phyloP scores from a whole-genome alignment of 37 sponge, comb jelly and placozoan genomes.

The Ephydatia muelleri region DNA sequence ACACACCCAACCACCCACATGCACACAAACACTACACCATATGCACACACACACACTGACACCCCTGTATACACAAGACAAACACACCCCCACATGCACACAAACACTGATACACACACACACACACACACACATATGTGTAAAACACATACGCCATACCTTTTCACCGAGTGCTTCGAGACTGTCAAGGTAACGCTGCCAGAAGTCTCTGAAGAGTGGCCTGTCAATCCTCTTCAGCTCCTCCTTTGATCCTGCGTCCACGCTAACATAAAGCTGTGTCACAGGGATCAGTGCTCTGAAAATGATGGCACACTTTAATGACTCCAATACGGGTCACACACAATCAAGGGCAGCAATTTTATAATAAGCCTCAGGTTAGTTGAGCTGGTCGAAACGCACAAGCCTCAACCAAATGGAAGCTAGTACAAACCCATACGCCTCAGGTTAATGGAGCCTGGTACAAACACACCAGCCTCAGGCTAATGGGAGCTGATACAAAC shows the following conservation, averaged over 20 bases:
- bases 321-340: background rate
- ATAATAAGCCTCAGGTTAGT: no score
- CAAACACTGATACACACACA: slow-evolving; percentile 2
- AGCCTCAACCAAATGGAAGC: background rate
- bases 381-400: no score
- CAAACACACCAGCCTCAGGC: background rate
- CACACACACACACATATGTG: background rate
- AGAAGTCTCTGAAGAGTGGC: slow-evolving; percentile 92
- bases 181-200: slow-evolving; percentile 85
- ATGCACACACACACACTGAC: background rate
- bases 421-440: background rate
- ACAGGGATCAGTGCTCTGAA: slow-evolving; percentile 79
- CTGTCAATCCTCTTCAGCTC: slow-evolving; percentile 93
- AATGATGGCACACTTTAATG: background rate
- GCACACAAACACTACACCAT: background rate
- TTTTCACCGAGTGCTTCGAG: slow-evolving; percentile 80
- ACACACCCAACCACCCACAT: background rate
- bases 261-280: slow-evolving; percentile 96
- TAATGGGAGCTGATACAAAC: background rate
- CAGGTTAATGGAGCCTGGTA: no score
- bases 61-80: background rate
- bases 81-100: slow-evolving; percentile 1
- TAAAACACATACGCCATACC: slow-evolving; percentile 9
- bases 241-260: slow-evolving; percentile 93
- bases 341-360: no score